Conservation (phyloP, 2,888 invertebrate genomes). For the Drosophila engyochracea region DNA sequence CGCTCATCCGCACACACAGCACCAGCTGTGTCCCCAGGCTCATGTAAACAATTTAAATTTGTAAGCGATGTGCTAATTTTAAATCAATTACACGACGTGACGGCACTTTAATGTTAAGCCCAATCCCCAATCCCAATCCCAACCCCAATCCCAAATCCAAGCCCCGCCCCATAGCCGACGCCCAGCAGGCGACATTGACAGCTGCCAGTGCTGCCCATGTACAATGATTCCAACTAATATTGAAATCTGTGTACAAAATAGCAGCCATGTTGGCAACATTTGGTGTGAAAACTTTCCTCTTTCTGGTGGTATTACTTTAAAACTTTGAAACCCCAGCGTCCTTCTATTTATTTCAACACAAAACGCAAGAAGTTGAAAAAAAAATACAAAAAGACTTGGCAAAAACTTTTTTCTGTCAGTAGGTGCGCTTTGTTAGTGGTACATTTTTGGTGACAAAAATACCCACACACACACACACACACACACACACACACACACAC, state of each 20-base stretch:
- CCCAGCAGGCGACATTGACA: slow-evolving; percentile 35
- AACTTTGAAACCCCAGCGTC: slow-evolving; percentile 61
- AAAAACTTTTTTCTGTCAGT: slow-evolving; percentile 42
- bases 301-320: slow-evolving; percentile 64
- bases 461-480: no score
- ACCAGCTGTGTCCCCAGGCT: slow-evolving; percentile 73
- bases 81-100: slow-evolving; percentile 77
- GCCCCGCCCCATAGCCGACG: slow-evolving; percentile 5
- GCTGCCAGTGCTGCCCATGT: slow-evolving; percentile 56
- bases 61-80: slow-evolving; percentile 77
- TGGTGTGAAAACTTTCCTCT: slow-evolving; percentile 71
- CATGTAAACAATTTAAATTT: slow-evolving; percentile 79
- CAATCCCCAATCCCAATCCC: slow-evolving; percentile 35
- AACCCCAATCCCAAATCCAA: slow-evolving; percentile 8
- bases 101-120: slow-evolving; percentile 63
- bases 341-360: slow-evolving; percentile 54
- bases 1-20: slow-evolving; percentile 12
- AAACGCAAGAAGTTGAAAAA: slow-evolving; percentile 35
- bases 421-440: slow-evolving; percentile 63
- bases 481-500: no score
- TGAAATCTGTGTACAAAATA: slow-evolving; percentile 67
- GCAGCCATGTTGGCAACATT: slow-evolving; percentile 70
- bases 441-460: slow-evolving; percentile 66
- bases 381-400: slow-evolving; percentile 40
- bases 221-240: slow-evolving; percentile 65